Conservation (phyloP, 2,888 invertebrate species). For the Macrosoma leucophasiata region DNA sequence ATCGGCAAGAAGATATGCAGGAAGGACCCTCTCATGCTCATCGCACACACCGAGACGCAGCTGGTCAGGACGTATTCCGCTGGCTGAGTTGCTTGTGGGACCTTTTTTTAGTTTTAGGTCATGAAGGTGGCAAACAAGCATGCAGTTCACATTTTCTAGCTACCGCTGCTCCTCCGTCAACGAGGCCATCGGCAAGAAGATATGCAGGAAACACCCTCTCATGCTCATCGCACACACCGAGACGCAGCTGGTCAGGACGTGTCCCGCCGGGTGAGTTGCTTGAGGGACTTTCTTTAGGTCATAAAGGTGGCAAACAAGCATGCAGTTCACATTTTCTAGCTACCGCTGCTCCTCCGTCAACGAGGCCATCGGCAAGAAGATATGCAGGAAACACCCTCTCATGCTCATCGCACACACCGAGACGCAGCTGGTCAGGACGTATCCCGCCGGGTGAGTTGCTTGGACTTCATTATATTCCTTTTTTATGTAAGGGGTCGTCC, state of each 20-base stretch:
- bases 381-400: slow-evolving; percentile 91
- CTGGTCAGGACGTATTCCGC: slow-evolving; percentile 95
- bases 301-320: too few relatives aligned
- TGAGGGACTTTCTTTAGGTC: too few relatives aligned
- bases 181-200: slow-evolving; percentile 93
- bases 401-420: slow-evolving; percentile 90
- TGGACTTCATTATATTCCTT: too few relatives aligned
- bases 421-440: slow-evolving; percentile 92
- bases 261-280: slow-evolving; percentile 85
- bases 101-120: too few relatives aligned
- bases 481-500: too few relatives aligned
- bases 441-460: slow-evolving; percentile 85
- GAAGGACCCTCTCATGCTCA: slow-evolving; percentile 86
- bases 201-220: slow-evolving; percentile 91
- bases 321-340: too few relatives aligned
- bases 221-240: slow-evolving; percentile 90
- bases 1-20: slow-evolving; percentile 94
- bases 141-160: too few relatives aligned
- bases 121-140: too few relatives aligned
- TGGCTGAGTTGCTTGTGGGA: slow-evolving; percentile 73
- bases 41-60: slow-evolving; percentile 93
- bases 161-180: slow-evolving; percentile 94
- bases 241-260: slow-evolving; percentile 92
- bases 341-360: slow-evolving; percentile 94
- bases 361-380: slow-evolving; percentile 93